phyloP scores from a whole-genome alignment of 2,113 vertebrate species.

The Sialia sialis region DNA sequence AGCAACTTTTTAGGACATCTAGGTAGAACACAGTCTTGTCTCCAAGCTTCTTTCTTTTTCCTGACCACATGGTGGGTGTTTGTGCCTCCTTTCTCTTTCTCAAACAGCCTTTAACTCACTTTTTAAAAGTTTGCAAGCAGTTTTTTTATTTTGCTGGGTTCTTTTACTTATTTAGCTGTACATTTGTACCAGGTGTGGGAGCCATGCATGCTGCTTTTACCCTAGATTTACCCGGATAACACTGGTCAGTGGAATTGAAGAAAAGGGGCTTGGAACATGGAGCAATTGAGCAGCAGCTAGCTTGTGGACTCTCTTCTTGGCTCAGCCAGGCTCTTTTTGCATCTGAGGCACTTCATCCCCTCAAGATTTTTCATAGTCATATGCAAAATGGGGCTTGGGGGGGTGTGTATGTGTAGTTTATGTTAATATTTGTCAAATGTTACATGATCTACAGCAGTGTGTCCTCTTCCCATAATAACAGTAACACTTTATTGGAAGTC shows the following conservation, averaged over 20 bases:
- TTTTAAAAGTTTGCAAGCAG: neutral
- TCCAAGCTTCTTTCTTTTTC: neutral
- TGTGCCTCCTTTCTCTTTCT: neutral
- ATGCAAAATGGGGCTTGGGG: neutral
- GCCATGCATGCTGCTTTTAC: neutral
- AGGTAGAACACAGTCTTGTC: neutral
- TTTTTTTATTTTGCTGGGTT: neutral
- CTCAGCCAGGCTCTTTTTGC: neutral
- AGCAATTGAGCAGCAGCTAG: neutral
- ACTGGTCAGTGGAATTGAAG: neutral
- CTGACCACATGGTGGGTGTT: neutral
- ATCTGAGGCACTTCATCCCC: neutral
- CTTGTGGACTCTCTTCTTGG: neutral
- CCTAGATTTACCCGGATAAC: neutral
- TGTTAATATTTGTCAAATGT: neutral
- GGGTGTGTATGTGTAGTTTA: neutral
- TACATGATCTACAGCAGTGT: neutral
- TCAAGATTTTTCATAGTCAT: neutral
- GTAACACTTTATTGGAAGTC: neutral
- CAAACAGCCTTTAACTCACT: neutral
- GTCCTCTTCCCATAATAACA: neutral
- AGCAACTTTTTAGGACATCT: fast-evolving
- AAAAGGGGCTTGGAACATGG: neutral
- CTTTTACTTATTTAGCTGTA: neutral
- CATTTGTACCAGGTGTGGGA: neutral